Base-by-base conservation (phyloP, 1,140 invertebrate genomes). In the Phymastichus coffea region DNA sequence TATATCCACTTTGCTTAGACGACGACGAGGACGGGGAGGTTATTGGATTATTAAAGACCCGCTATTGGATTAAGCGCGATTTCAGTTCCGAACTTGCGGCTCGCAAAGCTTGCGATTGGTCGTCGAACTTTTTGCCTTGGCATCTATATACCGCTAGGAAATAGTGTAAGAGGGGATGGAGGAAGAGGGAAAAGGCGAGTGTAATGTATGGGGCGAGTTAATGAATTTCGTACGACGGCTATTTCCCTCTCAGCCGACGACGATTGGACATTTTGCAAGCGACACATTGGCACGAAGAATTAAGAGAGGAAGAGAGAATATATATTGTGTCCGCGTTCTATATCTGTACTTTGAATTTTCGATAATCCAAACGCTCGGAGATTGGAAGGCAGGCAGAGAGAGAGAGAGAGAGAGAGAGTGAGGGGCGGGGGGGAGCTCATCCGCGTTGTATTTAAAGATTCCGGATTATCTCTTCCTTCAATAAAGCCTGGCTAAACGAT, bases 11-110 rank as follows among this genome's bases (percentile, higher is more conserved):
- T 69, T 75, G 72, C 73, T 76, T 76, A 76, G 74, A 74, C 63
- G 67, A 66, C 65, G 70, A 67, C 70, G 67, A 66, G 52, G 67
- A 64, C 56, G 70, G 59, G 63, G 67, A 69, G 47, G n/a, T n/a
- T 77, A 79, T 79, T 77, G 75, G 75, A 77, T 79, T 79, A 79
- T 78, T 74, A 77, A 75, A 74, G 70, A 73, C 73, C n/a, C 71
- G 67, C 73, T 74, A 77, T 78, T 77, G 75, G 74, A 78, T 78
- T 78, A 77, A 75, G 65, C 66, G 66, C 62, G 69, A 75, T 74
- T 74, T 68, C 64, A 59, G 61, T 66, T 73, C 69, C 66, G 66
- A n/a, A n/a, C n/a, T n/a, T n/a, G n/a, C n/a, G n/a, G n/a, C n/a
- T n/a, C n/a, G n/a, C n/a, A n/a, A n/a, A n/a, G n/a, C n/a, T n/a